Evolutionary conservation across 1,140 invertebrate genomes (phyloP).

Genomic region (Rhagoletis pomonella): DNA sequence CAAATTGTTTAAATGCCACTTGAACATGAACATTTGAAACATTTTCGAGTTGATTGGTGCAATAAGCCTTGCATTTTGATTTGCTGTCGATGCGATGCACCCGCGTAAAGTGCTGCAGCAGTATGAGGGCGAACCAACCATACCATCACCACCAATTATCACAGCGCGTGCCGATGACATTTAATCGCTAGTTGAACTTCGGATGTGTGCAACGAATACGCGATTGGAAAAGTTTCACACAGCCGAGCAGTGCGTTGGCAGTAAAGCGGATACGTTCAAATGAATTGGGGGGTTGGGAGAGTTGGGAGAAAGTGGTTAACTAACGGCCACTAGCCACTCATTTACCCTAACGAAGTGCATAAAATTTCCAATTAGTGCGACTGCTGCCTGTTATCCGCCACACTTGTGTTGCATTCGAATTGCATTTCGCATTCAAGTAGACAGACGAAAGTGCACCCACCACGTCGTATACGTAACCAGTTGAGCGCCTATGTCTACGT

Average conservation of each 20-base stretch:
- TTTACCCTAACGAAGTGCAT: constrained; percentile 51
- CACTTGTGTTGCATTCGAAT: not conserved
- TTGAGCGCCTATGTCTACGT: not conserved
- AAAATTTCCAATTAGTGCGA: constrained; percentile 50
- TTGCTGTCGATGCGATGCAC: not conserved
- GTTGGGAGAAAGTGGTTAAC: not conserved
- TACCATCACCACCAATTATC: constrained; percentile 42
- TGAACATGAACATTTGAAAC: constrained; percentile 35
- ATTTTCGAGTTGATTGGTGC: constrained; percentile 43
- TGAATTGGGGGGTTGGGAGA: not conserved
- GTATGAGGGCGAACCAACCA: not conserved
- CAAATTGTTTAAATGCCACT: constrained; percentile 47
- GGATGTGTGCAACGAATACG: not conserved
- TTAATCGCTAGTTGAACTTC: constrained; percentile 17
- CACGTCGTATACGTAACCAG: constrained; percentile 28
- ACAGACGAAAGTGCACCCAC: not conserved
- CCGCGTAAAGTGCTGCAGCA: not conserved
- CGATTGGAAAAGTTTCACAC: not conserved
- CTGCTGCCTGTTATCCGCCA: not conserved
- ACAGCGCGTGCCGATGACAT: constrained; percentile 36
- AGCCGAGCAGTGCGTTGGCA: not conserved
- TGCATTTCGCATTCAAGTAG: not conserved
- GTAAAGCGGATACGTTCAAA: not conserved
- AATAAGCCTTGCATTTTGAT: constrained; percentile 29
- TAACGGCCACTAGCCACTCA: constrained; percentile 33